Conservation (phyloP, 2,113 vertebrate species). For the Porphyrio hochstetteri region DNA sequence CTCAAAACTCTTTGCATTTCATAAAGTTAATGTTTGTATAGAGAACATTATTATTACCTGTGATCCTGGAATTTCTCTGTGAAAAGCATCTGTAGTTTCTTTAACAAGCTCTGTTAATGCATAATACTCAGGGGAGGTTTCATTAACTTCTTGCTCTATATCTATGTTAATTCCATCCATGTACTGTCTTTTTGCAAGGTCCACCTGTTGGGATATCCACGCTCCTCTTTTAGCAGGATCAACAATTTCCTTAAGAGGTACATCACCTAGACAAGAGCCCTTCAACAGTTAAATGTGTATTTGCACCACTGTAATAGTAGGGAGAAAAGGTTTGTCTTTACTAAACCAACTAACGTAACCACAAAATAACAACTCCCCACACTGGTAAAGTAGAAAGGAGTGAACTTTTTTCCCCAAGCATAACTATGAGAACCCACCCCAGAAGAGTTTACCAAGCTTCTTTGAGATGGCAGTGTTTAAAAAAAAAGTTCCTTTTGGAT, state of each 20-base stretch:
- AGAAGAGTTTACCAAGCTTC: neutral
- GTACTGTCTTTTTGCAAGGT: conserved; percentile 86
- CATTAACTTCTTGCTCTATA: conserved; percentile 86
- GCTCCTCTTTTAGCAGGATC: conserved; percentile 82
- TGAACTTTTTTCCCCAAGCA: neutral
- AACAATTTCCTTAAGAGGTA: conserved; percentile 79
- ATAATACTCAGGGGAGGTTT: conserved; percentile 82
- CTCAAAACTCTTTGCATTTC: neutral
- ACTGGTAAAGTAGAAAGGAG: neutral
- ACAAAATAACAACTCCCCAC: neutral
- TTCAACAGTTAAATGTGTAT: neutral
- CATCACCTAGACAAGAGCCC: conserved; percentile 79
- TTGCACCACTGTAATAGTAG: neutral
- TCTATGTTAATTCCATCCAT: conserved; percentile 98
- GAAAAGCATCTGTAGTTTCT: conserved; percentile 89
- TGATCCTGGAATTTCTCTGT: conserved; percentile 90
- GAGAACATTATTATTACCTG: conserved; percentile 79
- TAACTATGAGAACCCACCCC: neutral
- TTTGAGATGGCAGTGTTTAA: neutral
- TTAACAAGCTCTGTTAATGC: conserved; percentile 89
- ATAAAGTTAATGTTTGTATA: neutral
- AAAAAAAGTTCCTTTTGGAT: neutral
- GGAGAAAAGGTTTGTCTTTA: neutral
- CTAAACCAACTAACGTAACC: neutral
- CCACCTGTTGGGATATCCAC: conserved; percentile 86